phyloP scores from a whole-genome alignment of 2,113 vertebrate species.

The Chaetorhynchus papuensis region DNA sequence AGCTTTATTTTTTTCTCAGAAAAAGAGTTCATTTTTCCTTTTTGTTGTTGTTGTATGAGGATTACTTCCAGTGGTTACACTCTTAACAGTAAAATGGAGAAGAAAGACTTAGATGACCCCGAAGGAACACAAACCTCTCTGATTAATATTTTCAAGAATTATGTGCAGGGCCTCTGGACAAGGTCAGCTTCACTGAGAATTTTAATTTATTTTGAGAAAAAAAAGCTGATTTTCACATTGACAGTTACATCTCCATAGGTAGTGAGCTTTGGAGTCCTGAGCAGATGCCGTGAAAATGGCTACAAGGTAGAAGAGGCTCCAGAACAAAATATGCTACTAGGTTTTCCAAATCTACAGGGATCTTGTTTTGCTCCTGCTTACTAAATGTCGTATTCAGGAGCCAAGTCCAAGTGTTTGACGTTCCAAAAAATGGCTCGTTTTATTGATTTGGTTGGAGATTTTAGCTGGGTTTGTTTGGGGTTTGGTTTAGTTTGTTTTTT shows the following conservation, averaged over 20 bases:
- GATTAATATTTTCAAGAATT: neutral
- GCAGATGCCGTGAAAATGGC: neutral
- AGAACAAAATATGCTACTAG: neutral
- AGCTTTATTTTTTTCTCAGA: neutral
- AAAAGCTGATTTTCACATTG: neutral
- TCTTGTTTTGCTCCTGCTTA: neutral
- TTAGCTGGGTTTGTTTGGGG: too few species aligned
- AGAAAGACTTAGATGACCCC: neutral
- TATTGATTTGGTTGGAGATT: neutral
- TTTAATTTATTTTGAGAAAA: neutral
- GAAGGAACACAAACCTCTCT: neutral
- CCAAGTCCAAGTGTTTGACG: neutral
- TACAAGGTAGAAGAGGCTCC: neutral
- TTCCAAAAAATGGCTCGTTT: neutral
- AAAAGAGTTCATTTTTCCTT: neutral
- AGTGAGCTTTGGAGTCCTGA: neutral
- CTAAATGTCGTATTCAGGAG: neutral
- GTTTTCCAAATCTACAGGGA: neutral
- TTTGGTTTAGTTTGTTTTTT: neutral
- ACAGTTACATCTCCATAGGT: neutral
- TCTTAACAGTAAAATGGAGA: neutral
- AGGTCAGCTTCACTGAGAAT: neutral
- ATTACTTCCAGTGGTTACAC: neutral
- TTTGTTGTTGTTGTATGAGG: neutral
- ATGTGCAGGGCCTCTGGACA: neutral